Base-by-base conservation (phyloP, 2,797 vertebrate species). In the Austrolebias charrua region DNA sequence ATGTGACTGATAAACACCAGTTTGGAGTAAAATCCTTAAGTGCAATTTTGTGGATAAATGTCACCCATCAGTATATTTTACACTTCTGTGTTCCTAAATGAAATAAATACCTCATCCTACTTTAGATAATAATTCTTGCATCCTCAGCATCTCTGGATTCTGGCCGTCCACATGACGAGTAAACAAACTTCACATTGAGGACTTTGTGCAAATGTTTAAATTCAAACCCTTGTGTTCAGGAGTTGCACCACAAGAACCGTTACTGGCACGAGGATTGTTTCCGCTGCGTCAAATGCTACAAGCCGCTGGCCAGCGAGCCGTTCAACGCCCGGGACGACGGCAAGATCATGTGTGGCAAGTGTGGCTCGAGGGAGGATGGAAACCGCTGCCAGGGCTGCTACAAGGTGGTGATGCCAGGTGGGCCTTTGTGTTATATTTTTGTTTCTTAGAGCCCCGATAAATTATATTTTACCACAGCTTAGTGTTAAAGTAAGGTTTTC, bases 221-320 rank as follows among this genome's bases (percentile, higher is more conserved):
- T 46, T 14, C 56, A 14, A 6, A 4, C 5, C 0, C 6, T 71
- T 20, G 10, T 73, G 67, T 65, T 48, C 67, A 98, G 97, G 97
- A 99, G 86, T 81, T 99, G 80, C 94, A 95, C 71, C 98, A 98
- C 73, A 98, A 96, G 91, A 98, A 94, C 85, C 95, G 95, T 28
- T 92, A 96, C 91, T 99, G 98, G 97, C 98, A 99, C 0, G 97
- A 99, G 81, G 93, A 63, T 85, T 99, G 97, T 74, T 99, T 99
- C 93, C 92, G 90, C 70, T 98, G 97, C 35, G 90, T 88, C 88
- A 98, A 97, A 90, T 99, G 98, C 92, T 94, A 92, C 81, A 93
- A 90, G 44, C 89, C 95, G 0, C 85, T 99, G 91, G 97, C 95
- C 80, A 95, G 88, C 0, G 97, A 98, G 89, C 90, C 94, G 28